These are phyloP conservation scores for Macropus fuliginosus DNA, from an alignment of 2,797 vertebrate genomes.

Conservation along the genomic window DNA sequence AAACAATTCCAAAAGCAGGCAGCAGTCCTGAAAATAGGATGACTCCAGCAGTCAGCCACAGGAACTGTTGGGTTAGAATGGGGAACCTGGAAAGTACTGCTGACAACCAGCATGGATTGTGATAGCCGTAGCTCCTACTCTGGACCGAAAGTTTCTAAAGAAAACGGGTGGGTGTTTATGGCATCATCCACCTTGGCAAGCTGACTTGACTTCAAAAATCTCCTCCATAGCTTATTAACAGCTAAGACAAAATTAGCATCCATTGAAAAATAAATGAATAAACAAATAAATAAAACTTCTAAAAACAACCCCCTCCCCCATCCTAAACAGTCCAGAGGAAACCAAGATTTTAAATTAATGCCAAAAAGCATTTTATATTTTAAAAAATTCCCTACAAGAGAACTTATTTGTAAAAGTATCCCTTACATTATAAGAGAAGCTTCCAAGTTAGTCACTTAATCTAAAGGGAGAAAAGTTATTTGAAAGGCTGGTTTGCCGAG, in stretches of 20 bases:
- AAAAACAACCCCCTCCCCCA: background rate
- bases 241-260: background rate
- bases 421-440: background rate
- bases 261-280: background rate
- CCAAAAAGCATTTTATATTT: conserved; percentile 1
- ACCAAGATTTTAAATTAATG: background rate
- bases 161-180: background rate
- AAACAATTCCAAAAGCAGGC: background rate
- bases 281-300: background rate
- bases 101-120: conserved; percentile 34
- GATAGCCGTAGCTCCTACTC: conserved; percentile 69
- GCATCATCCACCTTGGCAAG: background rate
- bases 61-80: background rate
- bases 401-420: conserved; percentile 19
- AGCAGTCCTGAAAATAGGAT: conserved; percentile 6
- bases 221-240: background rate
- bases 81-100: background rate
- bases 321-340: conserved; percentile 1
- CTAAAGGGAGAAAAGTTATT: conserved; percentile 33
- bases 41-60: background rate
- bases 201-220: background rate
- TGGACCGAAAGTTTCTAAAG: background rate
- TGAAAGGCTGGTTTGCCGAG: conserved; percentile 4
- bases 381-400: conserved; percentile 25
- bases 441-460: conserved; percentile 40